A percentile compares a stretch with the other conserved stretches of the same genome.
phyloP scores from a whole-genome alignment of 1,140 invertebrate species.

The Drosophila ohnishii region DNA sequence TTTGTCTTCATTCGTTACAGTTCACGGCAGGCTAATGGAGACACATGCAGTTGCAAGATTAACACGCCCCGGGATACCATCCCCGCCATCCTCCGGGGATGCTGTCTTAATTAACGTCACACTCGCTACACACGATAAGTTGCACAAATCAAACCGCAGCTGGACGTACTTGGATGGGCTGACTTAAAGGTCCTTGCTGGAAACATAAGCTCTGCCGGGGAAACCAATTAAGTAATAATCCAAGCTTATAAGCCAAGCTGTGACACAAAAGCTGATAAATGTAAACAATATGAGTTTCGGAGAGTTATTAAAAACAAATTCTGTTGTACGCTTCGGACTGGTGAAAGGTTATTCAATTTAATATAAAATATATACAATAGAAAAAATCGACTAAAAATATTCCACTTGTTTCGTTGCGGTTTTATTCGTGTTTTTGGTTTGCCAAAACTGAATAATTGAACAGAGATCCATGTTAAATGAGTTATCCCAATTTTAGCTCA shows the following conservation, averaged over 20 bases:
- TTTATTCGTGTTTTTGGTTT: conserved; percentile 1
- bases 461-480: conserved; percentile 12
- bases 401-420: conserved; percentile 1
- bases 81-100: background rate
- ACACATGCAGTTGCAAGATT: conserved; percentile 58
- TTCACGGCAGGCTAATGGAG: conserved; percentile 58
- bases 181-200: background rate
- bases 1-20: conserved; percentile 70
- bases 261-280: background rate
- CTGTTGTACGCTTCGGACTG: background rate
- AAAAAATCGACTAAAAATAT: background rate
- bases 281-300: background rate
- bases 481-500: conserved; percentile 18
- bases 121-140: conserved; percentile 20
- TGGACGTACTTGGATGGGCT: background rate
- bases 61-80: conserved; percentile 20
- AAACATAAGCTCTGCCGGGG: background rate
- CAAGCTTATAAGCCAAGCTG: background rate
- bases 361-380: background rate
- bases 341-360: background rate
- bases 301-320: background rate
- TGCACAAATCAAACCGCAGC: conserved; percentile 42
- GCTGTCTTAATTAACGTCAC: conserved; percentile 49
- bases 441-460: conserved; percentile 27
- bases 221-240: conserved; percentile 17